Evolutionary conservation across 1,140 invertebrate genomes (phyloP), one percentile per base, ranked within the genome.

Genomic region (Coptotermes formosanus): DNA sequence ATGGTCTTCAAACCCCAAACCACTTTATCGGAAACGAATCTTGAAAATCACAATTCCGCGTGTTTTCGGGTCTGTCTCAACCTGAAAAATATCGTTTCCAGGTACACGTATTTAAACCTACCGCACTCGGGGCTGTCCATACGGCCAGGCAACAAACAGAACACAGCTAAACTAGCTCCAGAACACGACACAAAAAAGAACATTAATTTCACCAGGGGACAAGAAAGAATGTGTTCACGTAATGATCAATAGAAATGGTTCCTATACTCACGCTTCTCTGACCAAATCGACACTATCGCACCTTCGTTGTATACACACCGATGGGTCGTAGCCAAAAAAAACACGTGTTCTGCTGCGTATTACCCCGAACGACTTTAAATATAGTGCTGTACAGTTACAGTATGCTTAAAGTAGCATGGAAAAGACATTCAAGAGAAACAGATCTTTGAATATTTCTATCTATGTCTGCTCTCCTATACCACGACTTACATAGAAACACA

Each of bases 261-360:
- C 25, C 25, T 30, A 30, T 30, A 75, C 64, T n/a, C 64, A 30
- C 9, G n/a, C 64, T 75, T 75, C 64, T 75, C 64, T n/a, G n/a
- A 30, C 64, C 64, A 75, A 75, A 75, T 75, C 64, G 64, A 75
- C n/a, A 30, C 64, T 25, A 25, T 14, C 16, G 64, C 2, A 75
- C 8, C 25, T 30, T 75, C 64, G 64, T 30, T 75, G 64, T 75
- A 75, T 75, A 75, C 25, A 75, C 25, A 75, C 30, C 25, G 64
- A 75, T 75, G 64, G 64, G 64, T 11, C n/a, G 64, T 30, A 16
- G 64, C 64, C 64, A 75, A 75, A 75, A n/a, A 75, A 75, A 75
- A 25, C 64, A 75, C 64, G 64, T 75, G 64, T 75, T 75, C 64
- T 75, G 64, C 64, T 75, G n/a, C 64, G 64, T n/a, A 75, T 30